Evolutionary conservation across 1,140 invertebrate species (phyloP), one percentile per base, ranked within the genome.

Genomic region (Dendrolimus punctatus): DNA sequence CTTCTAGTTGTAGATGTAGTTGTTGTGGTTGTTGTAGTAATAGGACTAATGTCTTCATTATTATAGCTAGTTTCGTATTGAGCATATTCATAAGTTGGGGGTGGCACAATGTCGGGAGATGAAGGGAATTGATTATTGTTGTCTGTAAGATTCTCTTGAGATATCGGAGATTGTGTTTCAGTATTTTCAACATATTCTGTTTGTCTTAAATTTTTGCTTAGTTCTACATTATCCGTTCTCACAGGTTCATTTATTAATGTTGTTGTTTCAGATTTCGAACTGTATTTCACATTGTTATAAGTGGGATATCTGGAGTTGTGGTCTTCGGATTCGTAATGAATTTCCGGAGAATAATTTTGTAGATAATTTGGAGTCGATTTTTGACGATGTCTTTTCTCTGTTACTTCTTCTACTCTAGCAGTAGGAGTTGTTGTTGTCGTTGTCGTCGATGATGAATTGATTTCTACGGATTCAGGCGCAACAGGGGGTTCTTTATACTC

Each of bases 1-100:
- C 73, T 74, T 55, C 87, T 79, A 1, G 76, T 84, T 6, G 82
- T 76, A 43, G 79, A 67, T 8, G 69, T 78, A n/a, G 62, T 76
- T 42, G 75, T 73, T 47, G 76, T 74, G n/a, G 73, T 68, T 40
- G 73, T 64, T 8, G 64, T 66, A 47, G 66, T 66, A 44, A 61
- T 65, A 41, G 72, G 52, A 54, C 63, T 64, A 49, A 44, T 43
- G 56, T 77, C 69, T 45, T 80, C 68, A 39, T 53, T 52, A 44
- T 64, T 61, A 43, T 66, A 61, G 10, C 52, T 62, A 41, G 53
- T 56, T 45, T 78, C 70, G 53, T 84, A 85, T 55, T 75, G 65
- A 54, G 73, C 72, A 39, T 79, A 78, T 37, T 66, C 58, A n/a
- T 68, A 62, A 48, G 60, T 64, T 37, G 58, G 56, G 54, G 63